phyloP scores from a whole-genome alignment of 1,140 invertebrate genomes.

The Colletes gigas region DNA sequence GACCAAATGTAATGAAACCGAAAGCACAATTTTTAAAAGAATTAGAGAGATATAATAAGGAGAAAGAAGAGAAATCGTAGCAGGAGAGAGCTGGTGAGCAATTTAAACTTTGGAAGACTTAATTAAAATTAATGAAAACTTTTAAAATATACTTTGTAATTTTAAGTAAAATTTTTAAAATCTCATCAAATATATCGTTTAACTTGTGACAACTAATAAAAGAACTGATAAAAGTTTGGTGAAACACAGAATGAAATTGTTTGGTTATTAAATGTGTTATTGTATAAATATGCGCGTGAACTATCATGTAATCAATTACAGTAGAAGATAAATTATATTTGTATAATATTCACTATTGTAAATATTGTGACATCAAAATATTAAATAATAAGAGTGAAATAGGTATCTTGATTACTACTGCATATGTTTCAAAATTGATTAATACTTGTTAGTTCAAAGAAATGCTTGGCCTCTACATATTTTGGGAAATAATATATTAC shows the following conservation, averaged over 20 bases:
- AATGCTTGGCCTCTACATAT: neutral
- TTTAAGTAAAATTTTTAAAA: slow-evolving; percentile 36
- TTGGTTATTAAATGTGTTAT: neutral
- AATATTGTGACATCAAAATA: slow-evolving; percentile 32
- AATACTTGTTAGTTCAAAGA: neutral
- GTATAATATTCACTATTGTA: slow-evolving; percentile 37
- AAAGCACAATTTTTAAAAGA: slow-evolving; percentile 95
- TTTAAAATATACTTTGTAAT: slow-evolving; percentile 37
- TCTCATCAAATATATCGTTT: slow-evolving; percentile 7
- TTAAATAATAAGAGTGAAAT: slow-evolving; percentile 24
- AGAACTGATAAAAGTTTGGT: neutral
- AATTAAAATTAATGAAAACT: slow-evolving; percentile 23
- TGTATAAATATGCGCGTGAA: slow-evolving; percentile 42
- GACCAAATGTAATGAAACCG: slow-evolving; percentile 95
- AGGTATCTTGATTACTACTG: neutral
- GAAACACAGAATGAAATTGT: neutral
- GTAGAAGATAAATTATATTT: slow-evolving; percentile 34
- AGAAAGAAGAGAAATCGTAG: slow-evolving; percentile 94
- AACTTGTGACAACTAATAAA: neutral
- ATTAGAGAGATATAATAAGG: slow-evolving; percentile 93
- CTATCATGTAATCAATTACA: slow-evolving; percentile 12
- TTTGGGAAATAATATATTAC: neutral
- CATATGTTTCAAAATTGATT: slow-evolving; percentile 19
- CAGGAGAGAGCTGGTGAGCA: slow-evolving; percentile 54
- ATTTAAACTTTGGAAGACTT: slow-evolving; percentile 43